phyloP scores from a whole-genome alignment of 2,113 vertebrate species.

The Ovibos moschatus region DNA sequence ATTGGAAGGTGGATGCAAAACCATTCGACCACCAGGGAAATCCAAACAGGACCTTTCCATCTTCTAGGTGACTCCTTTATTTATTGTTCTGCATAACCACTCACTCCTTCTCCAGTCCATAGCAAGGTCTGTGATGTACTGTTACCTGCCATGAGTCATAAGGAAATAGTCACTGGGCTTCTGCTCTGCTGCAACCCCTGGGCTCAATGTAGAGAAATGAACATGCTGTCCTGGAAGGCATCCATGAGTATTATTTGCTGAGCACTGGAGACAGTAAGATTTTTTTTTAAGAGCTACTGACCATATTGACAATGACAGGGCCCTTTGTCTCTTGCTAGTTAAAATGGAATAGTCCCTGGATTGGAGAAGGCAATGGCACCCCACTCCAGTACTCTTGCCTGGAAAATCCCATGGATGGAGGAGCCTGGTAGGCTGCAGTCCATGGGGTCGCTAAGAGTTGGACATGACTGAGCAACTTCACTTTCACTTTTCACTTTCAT shows the following conservation, averaged over 20 bases:
- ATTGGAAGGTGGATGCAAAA: neutral
- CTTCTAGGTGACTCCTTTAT: neutral
- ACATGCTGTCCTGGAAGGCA: neutral
- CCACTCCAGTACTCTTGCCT: too few species aligned
- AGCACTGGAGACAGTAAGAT: neutral
- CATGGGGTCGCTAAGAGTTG: too few species aligned
- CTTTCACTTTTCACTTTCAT: too few species aligned
- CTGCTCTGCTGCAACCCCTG: neutral
- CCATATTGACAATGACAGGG: neutral
- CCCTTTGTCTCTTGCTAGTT: neutral
- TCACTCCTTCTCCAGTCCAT: neutral
- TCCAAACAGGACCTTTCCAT: neutral
- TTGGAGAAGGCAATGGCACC: neutral
- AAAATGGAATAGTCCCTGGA: neutral
- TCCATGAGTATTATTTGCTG: neutral
- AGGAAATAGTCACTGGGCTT: neutral
- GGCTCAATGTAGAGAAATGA: neutral
- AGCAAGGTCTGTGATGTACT: neutral
- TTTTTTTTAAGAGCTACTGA: neutral
- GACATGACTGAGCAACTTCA: too few species aligned
- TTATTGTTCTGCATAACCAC: neutral
- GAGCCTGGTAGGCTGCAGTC: too few species aligned
- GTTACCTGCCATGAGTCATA: neutral
- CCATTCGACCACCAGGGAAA: neutral
- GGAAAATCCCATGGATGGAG: too few species aligned